Conservation (phyloP, 2,113 vertebrate species). For the Bucco capensis region DNA sequence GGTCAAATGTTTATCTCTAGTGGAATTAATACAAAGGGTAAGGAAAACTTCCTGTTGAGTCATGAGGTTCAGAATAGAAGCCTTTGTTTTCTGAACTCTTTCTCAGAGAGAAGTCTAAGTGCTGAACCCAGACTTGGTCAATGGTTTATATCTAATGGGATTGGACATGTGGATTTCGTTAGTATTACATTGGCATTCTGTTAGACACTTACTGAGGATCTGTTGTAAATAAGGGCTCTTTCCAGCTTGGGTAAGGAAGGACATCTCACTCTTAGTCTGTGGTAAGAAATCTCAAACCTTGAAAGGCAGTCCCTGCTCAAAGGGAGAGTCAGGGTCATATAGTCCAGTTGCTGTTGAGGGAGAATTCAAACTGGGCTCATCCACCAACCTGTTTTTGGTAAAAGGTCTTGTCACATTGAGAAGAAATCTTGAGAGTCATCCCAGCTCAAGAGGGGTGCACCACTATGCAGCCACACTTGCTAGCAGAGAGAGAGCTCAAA, state of each 20-base stretch:
- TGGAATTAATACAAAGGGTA: background rate
- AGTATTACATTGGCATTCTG: background rate
- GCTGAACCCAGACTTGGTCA: background rate
- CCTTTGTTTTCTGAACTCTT: background rate
- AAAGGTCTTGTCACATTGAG: background rate
- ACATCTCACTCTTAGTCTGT: background rate
- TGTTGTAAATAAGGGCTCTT: background rate
- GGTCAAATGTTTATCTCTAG: background rate
- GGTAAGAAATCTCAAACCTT: background rate
- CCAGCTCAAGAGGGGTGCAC: background rate
- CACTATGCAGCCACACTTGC: background rate
- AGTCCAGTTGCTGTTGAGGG: background rate
- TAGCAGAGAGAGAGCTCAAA: background rate
- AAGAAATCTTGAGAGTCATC: background rate
- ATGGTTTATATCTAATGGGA: background rate
- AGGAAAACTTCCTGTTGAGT: background rate
- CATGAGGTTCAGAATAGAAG: background rate
- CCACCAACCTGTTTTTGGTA: background rate
- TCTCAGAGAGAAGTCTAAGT: background rate
- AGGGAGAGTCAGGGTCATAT: background rate
- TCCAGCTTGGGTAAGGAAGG: background rate
- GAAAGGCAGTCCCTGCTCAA: background rate
- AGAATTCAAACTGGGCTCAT: background rate
- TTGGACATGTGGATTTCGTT: background rate
- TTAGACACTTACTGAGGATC: background rate